Percentiles rank a stretch among this genome's conserved stretches.
phyloP scores from a whole-genome alignment of 2,888 invertebrate species.

The Epinotia brunnichana region DNA sequence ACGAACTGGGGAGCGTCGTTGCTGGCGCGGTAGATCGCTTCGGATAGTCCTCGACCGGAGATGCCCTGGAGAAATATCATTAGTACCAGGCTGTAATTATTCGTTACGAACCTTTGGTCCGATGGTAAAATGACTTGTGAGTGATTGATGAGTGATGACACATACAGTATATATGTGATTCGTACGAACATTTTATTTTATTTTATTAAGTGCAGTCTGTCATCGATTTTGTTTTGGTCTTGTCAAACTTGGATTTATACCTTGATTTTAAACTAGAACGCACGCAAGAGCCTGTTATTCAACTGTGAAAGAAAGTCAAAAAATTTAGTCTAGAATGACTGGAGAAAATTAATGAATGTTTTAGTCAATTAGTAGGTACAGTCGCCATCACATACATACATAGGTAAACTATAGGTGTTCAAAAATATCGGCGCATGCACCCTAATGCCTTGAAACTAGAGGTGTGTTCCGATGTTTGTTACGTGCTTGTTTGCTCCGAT shows the following conservation, averaged over 20 bases:
- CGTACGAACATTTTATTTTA: not conserved
- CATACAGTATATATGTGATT: too few species aligned
- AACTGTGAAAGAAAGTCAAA: not conserved
- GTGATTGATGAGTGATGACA: too few species aligned
- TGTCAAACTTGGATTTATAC: not conserved
- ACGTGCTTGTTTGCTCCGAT: too few species aligned
- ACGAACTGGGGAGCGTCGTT: constrained; percentile 88
- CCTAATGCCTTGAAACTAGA: too few species aligned
- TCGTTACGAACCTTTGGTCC: too few species aligned
- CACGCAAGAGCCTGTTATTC: not conserved
- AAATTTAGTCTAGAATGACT: not conserved
- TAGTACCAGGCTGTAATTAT: too few species aligned
- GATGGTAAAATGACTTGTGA: too few species aligned
- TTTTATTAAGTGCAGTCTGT: not conserved
- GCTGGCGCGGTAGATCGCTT: constrained; percentile 86
- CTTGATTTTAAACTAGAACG: not conserved
- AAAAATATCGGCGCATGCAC: too few species aligned
- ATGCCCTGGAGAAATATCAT: constrained; percentile 63
- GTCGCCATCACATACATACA: too few species aligned
- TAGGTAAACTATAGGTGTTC: too few species aligned
- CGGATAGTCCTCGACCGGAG: constrained; percentile 77
- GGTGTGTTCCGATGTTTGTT: too few species aligned
- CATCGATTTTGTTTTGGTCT: not conserved
- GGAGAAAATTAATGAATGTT: not conserved
- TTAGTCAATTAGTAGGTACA: too few species aligned